Evolutionary conservation across 1,140 invertebrate species (phyloP).

Genomic region (Calliopsis andreniformis): DNA sequence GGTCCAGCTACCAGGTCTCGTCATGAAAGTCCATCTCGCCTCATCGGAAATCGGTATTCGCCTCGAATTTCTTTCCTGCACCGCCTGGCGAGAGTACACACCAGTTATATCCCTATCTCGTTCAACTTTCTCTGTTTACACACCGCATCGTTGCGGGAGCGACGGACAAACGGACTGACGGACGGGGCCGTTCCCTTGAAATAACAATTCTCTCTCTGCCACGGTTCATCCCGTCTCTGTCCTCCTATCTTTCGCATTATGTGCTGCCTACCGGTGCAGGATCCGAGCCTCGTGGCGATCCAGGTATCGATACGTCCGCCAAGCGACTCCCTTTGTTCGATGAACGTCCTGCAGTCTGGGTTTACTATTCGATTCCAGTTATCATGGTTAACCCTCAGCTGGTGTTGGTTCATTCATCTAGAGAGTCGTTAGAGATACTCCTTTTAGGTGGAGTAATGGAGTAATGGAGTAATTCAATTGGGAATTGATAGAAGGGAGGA

Average conservation of each 20-base stretch:
- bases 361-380: too few relatives aligned
- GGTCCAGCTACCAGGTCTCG: too few relatives aligned
- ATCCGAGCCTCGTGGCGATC: neutral
- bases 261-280: conserved; percentile 5
- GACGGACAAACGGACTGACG: conserved; percentile 64
- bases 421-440: too few relatives aligned
- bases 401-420: too few relatives aligned
- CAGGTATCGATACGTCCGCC: conserved; percentile 18
- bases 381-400: too few relatives aligned
- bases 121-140: conserved; percentile 71
- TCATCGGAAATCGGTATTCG: conserved; percentile 28
- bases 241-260: conserved; percentile 18
- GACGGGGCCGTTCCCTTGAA: conserved; percentile 67
- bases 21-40: too few relatives aligned
- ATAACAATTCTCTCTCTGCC: conserved; percentile 67
- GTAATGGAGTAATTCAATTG: too few relatives aligned
- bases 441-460: too few relatives aligned
- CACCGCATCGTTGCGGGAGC: conserved; percentile 65
- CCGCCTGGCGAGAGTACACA: conserved; percentile 31
- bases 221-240: conserved; percentile 36
- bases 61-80: conserved; percentile 50
- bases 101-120: conserved; percentile 61
- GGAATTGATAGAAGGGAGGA: too few relatives aligned
- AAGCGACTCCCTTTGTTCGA: conserved; percentile 10
- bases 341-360: neutral